Conservation (phyloP, 1,140 invertebrate genomes). For the Panagrolaimus sp. region DNA sequence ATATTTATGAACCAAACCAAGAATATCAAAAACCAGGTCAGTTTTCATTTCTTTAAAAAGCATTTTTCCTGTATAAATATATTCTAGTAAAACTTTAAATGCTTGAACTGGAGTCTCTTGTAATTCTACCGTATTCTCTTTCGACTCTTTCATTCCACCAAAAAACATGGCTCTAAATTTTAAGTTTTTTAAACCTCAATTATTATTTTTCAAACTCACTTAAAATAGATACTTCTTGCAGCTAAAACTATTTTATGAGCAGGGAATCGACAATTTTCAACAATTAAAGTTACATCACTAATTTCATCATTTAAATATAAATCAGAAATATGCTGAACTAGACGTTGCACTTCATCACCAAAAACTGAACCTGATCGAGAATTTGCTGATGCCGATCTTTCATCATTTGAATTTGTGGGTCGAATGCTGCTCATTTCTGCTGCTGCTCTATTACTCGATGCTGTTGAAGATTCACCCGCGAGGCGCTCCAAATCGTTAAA, state of each 20-base stretch:
- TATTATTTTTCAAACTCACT: conserved; percentile 62
- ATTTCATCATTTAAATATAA: conserved; percentile 80
- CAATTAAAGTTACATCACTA: conserved; percentile 80
- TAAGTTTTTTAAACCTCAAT: neutral
- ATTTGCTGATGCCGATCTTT: too few species aligned
- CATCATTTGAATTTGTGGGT: too few species aligned
- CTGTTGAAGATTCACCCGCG: too few species aligned
- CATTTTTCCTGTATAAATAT: conserved; percentile 89
- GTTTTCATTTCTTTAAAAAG: conserved; percentile 73
- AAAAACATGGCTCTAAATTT: conserved; percentile 71
- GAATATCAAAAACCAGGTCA: conserved; percentile 77
- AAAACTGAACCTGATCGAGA: neutral
- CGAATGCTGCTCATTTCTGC: too few species aligned
- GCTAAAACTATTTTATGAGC: conserved; percentile 86
- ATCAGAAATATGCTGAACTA: conserved; percentile 74
- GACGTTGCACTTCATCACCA: conserved; percentile 59
- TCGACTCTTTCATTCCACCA: conserved; percentile 83
- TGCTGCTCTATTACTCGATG: too few species aligned
- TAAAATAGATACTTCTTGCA: conserved; percentile 86
- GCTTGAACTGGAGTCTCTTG: conserved; percentile 77
- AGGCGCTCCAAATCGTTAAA: too few species aligned
- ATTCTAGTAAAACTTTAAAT: conserved; percentile 82
- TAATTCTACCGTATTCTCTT: conserved; percentile 74
- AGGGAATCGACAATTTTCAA: conserved; percentile 74
- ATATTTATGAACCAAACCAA: conserved; percentile 86